phyloP scores from a whole-genome alignment of 2,888 invertebrate genomes.

The Drosophila monieri region DNA sequence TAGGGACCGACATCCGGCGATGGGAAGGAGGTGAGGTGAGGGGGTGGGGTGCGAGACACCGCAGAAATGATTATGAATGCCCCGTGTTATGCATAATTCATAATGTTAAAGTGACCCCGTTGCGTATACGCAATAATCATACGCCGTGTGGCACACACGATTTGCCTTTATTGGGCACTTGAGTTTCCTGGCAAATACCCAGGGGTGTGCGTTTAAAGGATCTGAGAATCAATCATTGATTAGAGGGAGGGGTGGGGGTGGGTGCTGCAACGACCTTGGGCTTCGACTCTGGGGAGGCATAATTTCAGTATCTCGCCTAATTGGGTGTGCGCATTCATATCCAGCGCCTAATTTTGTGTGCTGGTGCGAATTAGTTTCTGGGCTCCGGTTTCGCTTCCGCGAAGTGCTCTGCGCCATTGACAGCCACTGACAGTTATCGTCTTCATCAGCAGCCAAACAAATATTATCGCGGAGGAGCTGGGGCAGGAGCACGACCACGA shows the following conservation, averaged over 20 bases:
- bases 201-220: conserved; percentile 17
- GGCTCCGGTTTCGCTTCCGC: conserved; percentile 39
- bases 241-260: conserved; percentile 3
- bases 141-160: conserved; percentile 42
- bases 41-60: too few relatives aligned
- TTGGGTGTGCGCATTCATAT: conserved; percentile 28
- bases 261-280: conserved; percentile 13
- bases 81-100: conserved; percentile 72
- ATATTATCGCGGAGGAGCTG: conserved; percentile 14
- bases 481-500: not conserved
- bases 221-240: conserved; percentile 30
- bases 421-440: conserved; percentile 65
- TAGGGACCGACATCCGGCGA: conserved; percentile 9
- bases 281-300: not conserved
- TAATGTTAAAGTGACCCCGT: conserved; percentile 70
- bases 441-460: conserved; percentile 51
- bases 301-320: conserved; percentile 17
- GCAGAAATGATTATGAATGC: conserved; percentile 71
- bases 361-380: conserved; percentile 35
- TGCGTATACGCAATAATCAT: conserved; percentile 78
- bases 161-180: conserved; percentile 25
- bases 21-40: conserved; percentile 57
- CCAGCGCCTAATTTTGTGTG: conserved; percentile 19
- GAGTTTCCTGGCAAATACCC: conserved; percentile 15
- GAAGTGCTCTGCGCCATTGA: conserved; percentile 61